These are phyloP conservation scores for Pithecia hirsuta DNA, from an alignment of 2,797 vertebrate species.

Conservation along the genomic window DNA sequence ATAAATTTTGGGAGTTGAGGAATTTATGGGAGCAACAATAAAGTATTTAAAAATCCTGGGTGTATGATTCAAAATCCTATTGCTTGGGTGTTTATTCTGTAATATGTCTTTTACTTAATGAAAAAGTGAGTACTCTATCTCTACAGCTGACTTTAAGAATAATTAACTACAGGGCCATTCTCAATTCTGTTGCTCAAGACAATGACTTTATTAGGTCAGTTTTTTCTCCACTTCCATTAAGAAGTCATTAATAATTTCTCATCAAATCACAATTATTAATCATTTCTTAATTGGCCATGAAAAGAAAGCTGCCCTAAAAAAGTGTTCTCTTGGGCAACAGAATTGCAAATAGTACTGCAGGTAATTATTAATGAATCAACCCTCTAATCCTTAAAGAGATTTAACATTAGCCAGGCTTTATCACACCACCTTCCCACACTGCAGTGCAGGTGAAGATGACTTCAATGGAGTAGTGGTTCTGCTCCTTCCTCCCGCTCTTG, in stretches of 20 bases:
- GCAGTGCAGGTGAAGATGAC: neutral
- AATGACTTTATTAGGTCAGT: neutral
- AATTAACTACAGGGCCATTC: neutral
- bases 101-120: neutral
- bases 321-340: neutral
- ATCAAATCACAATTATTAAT: neutral
- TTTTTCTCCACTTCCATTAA: neutral
- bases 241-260: neutral
- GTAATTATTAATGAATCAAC: neutral
- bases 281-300: neutral
- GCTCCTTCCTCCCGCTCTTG: fast-evolving
- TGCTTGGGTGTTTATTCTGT: neutral
- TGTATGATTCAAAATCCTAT: neutral
- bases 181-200: neutral
- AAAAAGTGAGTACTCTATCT: neutral
- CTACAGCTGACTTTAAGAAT: neutral
- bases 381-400: neutral
- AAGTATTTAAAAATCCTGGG: neutral
- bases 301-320: neutral
- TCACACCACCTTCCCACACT: neutral
- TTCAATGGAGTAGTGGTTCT: neutral
- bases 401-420: neutral
- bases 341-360: neutral
- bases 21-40: neutral
- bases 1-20: neutral